Percentiles rank a stretch among this genome's conserved stretches.
phyloP scores from a whole-genome alignment of 2,113 vertebrate species.

The Morphnarchus princeps region DNA sequence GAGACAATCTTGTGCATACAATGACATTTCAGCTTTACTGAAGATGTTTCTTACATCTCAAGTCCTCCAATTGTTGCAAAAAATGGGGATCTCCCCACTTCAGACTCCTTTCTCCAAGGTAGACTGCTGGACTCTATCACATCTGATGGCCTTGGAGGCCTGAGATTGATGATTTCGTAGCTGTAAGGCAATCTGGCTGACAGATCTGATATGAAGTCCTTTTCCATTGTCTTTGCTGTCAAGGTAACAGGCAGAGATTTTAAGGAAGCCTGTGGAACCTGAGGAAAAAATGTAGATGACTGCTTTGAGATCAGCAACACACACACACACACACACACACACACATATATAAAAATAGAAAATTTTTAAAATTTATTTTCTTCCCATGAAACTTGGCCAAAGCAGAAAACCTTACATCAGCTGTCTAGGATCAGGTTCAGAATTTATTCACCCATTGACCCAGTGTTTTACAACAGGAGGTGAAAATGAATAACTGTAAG shows the following conservation, averaged over 20 bases:
- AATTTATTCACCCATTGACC: not conserved
- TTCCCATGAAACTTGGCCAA: not conserved
- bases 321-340: too few species aligned
- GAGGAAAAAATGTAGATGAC: not conserved
- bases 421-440: not conserved
- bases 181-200: not conserved
- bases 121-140: not conserved
- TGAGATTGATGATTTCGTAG: not conserved
- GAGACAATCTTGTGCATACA: too few species aligned
- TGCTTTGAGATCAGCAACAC: not conserved
- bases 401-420: not conserved
- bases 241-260: not conserved
- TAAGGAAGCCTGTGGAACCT: not conserved
- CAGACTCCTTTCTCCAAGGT: not conserved
- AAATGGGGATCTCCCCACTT: rapidly evolving
- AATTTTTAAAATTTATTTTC: too few species aligned
- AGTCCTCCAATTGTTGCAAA: not conserved
- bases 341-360: too few species aligned
- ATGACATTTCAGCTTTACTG: not conserved
- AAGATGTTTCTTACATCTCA: not conserved
- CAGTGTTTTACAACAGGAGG: not conserved
- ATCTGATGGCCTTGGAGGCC: not conserved
- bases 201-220: not conserved
- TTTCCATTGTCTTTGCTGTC: not conserved
- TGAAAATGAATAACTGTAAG: not conserved